Base-by-base conservation (phyloP, 2,888 invertebrate species). In the Neuroscelio doddi region DNA sequence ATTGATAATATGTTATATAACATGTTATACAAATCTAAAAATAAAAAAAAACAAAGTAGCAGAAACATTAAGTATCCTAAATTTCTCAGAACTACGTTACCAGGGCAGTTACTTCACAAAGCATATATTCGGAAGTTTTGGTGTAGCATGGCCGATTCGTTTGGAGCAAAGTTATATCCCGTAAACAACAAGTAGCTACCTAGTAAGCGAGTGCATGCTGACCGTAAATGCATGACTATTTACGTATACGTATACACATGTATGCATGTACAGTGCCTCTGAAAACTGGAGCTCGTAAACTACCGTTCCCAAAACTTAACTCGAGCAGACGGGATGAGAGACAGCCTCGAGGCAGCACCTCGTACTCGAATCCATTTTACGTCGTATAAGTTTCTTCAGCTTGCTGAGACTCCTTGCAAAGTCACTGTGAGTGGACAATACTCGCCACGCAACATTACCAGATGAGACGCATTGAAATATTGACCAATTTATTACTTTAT, bases 171-270 rank as follows among this genome's bases (percentile, higher is more conserved):
- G 74, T 79, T 80, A 71, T 74, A 74, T 73, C 66, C 71, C 76
- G 80, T 78, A 80, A 80, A 80, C 79, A 80, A 78, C 77, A 74
- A 74, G 76, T 74, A 75, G 74, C 76, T 74, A 73, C 70, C 72
- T 72, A 73, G 72, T 70, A 68, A 58, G 64, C 64, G 62, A 58
- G 55, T 41, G 51, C 56, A 63, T 57, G 53, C 64, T 64, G 62
- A 64, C 64, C 64, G 68, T 68, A 61, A 64, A 61, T 64, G 61
- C 49, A 55, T 53, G 69, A 63, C 64, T 65, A 68, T 62, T 68
- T 65, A 57, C 63, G 64, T 66, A 57, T 58, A 65, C 58, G 55
- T 44, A 47, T 17, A 44, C 65, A 47, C 41, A 52, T 50, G 45
- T 41, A 52, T 58, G 65, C 63, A 51, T 62, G 64, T 68, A 63